phyloP scores from a whole-genome alignment of 53 echinoderm and acorn worm species.

The Antedon mediterranea region DNA sequence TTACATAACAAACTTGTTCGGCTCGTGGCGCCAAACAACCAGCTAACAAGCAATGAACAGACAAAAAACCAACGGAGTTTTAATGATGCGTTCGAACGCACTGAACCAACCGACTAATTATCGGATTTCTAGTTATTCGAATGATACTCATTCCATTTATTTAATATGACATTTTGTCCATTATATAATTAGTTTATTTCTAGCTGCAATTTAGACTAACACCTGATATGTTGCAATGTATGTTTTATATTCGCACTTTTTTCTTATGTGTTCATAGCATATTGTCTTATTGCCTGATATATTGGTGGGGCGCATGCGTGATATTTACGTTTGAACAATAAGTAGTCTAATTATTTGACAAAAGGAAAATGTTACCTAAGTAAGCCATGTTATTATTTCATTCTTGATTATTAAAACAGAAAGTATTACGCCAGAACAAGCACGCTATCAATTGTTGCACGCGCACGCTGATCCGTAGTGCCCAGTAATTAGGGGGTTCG shows the following conservation, averaged over 20 bases:
- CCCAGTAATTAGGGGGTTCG: no score
- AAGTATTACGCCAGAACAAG: no score
- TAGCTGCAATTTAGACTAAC: background rate
- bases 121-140: background rate
- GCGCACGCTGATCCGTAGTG: no score
- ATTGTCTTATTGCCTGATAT: background rate
- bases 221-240: background rate
- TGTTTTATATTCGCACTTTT: background rate
- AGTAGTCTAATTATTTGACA: no score
- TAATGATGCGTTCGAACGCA: background rate
- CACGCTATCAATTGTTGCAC: no score
- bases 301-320: no score
- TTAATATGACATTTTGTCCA: slow-evolving; percentile 1
- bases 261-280: background rate
- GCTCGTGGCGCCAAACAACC: background rate
- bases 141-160: background rate
- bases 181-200: background rate
- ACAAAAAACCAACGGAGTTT: background rate
- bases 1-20: background rate
- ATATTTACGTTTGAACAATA: no score
- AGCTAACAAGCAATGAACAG: background rate
- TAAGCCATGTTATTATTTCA: no score
- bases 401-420: no score
- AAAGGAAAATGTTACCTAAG: no score
- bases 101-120: background rate